These are phyloP conservation scores for Acleris cristana DNA, from an alignment of 2,888 invertebrate species.

Conservation along the genomic window DNA sequence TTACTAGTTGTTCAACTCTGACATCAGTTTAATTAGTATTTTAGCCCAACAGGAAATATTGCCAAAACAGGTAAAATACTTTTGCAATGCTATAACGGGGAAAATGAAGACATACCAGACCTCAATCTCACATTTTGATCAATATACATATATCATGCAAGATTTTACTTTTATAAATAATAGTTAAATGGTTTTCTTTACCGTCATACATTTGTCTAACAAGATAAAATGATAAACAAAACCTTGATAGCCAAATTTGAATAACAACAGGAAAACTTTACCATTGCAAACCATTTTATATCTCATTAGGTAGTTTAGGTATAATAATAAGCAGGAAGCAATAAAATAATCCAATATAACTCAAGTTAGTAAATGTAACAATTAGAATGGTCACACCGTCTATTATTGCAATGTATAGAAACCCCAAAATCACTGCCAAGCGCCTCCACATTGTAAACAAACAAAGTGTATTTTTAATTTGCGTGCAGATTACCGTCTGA, in stretches of 20 bases:
- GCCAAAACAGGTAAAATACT: no score
- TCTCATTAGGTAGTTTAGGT: constrained; percentile 25
- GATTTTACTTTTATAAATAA: background rate
- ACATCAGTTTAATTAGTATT: no score
- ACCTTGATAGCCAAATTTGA: constrained; percentile 12
- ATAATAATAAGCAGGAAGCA: constrained; percentile 23
- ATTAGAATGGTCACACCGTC: constrained; percentile 22
- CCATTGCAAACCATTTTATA: constrained; percentile 20
- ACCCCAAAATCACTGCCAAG: constrained; percentile 33
- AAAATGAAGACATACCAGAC: no score
- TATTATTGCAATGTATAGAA: constrained; percentile 12
- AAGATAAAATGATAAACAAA: constrained; percentile 4
- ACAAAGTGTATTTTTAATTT: constrained; percentile 45
- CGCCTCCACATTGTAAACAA: constrained; percentile 43
- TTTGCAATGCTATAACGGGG: no score
- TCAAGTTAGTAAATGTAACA: constrained; percentile 1
- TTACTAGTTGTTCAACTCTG: no score
- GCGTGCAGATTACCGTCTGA: constrained; percentile 24
- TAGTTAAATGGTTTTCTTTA: no score
- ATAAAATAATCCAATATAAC: constrained; percentile 12
- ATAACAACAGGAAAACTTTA: constrained; percentile 29
- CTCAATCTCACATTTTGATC: background rate
- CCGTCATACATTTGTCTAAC: background rate
- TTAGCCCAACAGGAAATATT: no score
- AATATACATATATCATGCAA: background rate